A percentile compares a stretch with the other conserved stretches of the same genome.
phyloP scores from a whole-genome alignment of 1,140 invertebrate species.

The Drosophila serrata region DNA sequence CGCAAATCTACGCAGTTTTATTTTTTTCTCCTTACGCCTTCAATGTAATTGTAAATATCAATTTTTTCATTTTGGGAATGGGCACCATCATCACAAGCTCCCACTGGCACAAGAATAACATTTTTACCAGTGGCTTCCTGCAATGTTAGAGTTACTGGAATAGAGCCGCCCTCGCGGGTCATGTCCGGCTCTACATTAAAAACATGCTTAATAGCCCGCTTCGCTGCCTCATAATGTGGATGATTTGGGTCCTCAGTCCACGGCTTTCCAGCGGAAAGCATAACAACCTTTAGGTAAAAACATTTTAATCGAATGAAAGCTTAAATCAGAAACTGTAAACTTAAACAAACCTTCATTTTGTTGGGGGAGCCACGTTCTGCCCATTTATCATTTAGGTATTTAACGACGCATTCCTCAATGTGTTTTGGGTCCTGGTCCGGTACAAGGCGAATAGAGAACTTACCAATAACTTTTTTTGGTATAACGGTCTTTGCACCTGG shows the following conservation, averaged over 20 bases:
- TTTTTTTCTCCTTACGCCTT: slow-evolving; percentile 90
- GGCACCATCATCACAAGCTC: slow-evolving; percentile 97
- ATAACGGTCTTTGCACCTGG: slow-evolving; percentile 98
- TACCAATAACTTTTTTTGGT: slow-evolving; percentile 96
- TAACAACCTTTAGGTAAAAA: slow-evolving; percentile 86
- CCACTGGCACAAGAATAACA: slow-evolving; percentile 96
- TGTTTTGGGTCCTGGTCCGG: slow-evolving; percentile 94
- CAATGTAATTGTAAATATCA: slow-evolving; percentile 96
- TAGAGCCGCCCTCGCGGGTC: slow-evolving; percentile 97
- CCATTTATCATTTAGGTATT: slow-evolving; percentile 91
- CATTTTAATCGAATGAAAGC: slow-evolving; percentile 79
- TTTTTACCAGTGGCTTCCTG: slow-evolving; percentile 96
- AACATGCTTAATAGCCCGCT: slow-evolving; percentile 94
- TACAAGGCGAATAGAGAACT: slow-evolving; percentile 98
- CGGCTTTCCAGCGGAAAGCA: slow-evolving; percentile 91
- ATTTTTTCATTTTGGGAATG: slow-evolving; percentile 99
- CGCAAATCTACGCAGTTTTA: neutral
- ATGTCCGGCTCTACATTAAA: slow-evolving; percentile 97
- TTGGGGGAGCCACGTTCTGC: slow-evolving; percentile 93
- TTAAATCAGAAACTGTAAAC: neutral
- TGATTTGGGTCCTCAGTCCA: slow-evolving; percentile 97
- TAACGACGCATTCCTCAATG: slow-evolving; percentile 90
- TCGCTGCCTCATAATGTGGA: slow-evolving; percentile 95
- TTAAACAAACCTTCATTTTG: slow-evolving; percentile 89
- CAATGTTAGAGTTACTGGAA: slow-evolving; percentile 96